Evolutionary conservation across 30 jellyfish, hydroid and myxozoan genomes (phyloP).

Genomic region (Aurelia coerulea): DNA sequence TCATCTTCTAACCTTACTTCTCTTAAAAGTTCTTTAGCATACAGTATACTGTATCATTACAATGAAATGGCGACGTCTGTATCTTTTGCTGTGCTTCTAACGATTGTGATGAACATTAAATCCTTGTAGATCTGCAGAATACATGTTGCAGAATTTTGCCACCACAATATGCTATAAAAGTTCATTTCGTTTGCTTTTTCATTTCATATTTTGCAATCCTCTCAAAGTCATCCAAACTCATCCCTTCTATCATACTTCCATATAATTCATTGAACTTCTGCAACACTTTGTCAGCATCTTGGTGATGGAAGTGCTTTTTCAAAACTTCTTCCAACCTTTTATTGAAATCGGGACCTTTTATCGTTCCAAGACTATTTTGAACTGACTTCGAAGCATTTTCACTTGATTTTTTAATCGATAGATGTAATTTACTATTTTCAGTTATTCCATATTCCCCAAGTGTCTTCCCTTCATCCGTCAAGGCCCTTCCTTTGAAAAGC

Average conservation of each 20-base stretch:
- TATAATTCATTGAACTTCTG: conserved; percentile 4
- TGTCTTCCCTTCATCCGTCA: conserved; percentile 21
- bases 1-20: too few species aligned
- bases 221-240: conserved; percentile 61
- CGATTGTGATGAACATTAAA: too few species aligned
- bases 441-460: conserved; percentile 29
- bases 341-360: background rate
- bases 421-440: conserved; percentile 35
- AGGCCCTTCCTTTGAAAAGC: conserved; percentile 41
- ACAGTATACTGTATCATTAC: too few species aligned
- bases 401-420: conserved; percentile 25
- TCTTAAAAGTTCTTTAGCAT: too few species aligned
- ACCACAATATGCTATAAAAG: background rate
- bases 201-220: conserved; percentile 52
- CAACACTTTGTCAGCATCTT: conserved; percentile 30
- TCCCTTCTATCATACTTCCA: conserved; percentile 6
- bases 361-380: background rate
- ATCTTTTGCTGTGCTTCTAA: too few species aligned
- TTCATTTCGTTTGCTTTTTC: background rate
- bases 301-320: conserved; percentile 19
- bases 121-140: too few species aligned
- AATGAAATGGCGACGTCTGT: too few species aligned
- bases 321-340: conserved; percentile 4
- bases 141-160: background rate
- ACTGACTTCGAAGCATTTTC: background rate